A percentile compares a stretch with the other conserved stretches of the same genome.
These are phyloP conservation scores for Coracias cyanogaster DNA, from an alignment of 2,797 vertebrate species.

Conservation along the genomic window DNA sequence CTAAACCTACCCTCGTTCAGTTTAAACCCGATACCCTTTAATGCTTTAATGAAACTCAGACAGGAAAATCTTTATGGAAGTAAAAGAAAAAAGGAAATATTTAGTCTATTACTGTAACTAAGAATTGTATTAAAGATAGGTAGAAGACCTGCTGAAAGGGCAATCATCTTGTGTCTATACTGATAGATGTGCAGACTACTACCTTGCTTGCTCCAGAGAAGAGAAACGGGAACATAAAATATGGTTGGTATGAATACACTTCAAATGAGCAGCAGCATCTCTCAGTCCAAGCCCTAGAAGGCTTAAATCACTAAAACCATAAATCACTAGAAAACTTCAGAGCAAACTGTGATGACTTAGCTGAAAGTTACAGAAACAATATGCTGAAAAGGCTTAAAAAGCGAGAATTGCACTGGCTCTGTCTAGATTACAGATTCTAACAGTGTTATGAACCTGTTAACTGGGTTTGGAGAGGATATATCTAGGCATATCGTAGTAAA, in stretches of 20 bases:
- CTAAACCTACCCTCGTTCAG: not conserved
- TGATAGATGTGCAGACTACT: not conserved
- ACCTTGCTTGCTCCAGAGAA: not conserved
- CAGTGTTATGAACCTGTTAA: not conserved
- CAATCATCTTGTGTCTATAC: not conserved
- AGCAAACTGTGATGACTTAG: not conserved
- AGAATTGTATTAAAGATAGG: not conserved
- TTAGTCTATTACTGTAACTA: not conserved
- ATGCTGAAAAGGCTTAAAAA: not conserved
- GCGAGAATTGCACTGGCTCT: not conserved
- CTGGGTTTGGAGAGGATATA: not conserved
- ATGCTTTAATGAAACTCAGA: not conserved
- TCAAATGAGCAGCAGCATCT: not conserved
- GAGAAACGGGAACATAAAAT: not conserved
- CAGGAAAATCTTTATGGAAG: not conserved
- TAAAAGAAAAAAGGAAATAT: not conserved
- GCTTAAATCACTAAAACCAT: not conserved
- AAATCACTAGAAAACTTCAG: not conserved
- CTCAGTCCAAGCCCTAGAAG: not conserved
- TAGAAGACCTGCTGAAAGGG: not conserved
- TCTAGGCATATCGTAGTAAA: not conserved
- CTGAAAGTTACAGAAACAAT: not conserved
- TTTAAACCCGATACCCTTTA: not conserved
- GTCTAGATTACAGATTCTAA: not conserved
- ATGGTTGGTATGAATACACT: not conserved